These are phyloP conservation scores for Danio tinwini DNA, from an alignment of 2,797 vertebrate genomes.

Conservation along the genomic window DNA sequence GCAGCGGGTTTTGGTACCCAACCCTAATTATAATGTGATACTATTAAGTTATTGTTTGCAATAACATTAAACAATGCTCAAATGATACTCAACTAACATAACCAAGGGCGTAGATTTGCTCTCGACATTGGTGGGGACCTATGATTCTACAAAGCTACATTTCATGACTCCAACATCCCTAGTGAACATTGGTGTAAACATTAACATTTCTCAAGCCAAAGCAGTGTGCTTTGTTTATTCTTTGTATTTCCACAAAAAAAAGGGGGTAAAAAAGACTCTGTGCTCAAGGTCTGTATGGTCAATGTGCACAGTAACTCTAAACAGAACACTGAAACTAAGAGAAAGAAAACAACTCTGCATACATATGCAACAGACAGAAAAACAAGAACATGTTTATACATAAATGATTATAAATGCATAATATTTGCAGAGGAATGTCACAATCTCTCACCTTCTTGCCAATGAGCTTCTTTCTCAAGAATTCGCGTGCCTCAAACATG, in stretches of 20 bases:
- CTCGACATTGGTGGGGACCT: too few relatives aligned
- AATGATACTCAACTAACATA: too few relatives aligned
- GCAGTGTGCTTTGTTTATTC: background rate
- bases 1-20: too few relatives aligned
- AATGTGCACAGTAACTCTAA: background rate
- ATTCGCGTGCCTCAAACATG: slow-evolving; percentile 98
- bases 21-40: too few relatives aligned
- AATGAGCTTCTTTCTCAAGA: slow-evolving; percentile 97
- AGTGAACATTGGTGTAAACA: background rate
- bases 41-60: too few relatives aligned
- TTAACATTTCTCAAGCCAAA: background rate
- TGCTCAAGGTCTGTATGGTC: slow-evolving; percentile 28
- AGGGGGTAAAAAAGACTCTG: background rate
- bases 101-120: too few relatives aligned
- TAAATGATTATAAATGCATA: background rate
- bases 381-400: background rate
- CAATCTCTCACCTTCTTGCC: slow-evolving; percentile 89
- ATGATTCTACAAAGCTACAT: background rate
- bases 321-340: slow-evolving; percentile 4
- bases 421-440: background rate
- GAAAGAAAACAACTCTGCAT: background rate
- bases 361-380: background rate
- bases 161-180: background rate
- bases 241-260: slow-evolving; percentile 2
- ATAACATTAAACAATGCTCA: too few relatives aligned